phyloP scores from a whole-genome alignment of 2,888 invertebrate genomes.

The Dicranocentrus wangi region DNA sequence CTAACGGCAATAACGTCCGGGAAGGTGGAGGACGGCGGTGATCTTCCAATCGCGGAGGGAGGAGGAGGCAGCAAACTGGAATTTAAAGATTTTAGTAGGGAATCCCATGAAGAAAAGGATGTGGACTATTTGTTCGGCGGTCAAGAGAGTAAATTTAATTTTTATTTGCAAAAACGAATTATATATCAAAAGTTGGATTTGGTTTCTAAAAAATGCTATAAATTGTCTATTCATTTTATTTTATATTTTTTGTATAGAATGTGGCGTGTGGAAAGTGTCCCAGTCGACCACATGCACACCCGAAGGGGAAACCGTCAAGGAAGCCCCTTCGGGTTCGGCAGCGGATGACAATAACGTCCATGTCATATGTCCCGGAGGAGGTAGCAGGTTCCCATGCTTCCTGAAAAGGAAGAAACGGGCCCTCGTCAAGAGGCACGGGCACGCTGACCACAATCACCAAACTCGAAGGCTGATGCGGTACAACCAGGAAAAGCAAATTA shows the following conservation, averaged over 20 bases:
- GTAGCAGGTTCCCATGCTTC: conserved; percentile 6
- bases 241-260: not conserved
- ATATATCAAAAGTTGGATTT: no score
- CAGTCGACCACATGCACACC: not conserved
- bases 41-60: not conserved
- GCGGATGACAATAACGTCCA: not conserved
- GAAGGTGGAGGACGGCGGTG: not conserved
- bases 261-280: conserved; percentile 9
- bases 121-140: no score
- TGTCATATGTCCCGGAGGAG: not conserved
- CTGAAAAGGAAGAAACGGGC: conserved; percentile 3
- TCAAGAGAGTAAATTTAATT: no score
- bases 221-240: no score
- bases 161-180: no score
- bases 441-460: no score
- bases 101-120: no score
- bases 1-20: not conserved
- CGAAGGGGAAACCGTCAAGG: not conserved
- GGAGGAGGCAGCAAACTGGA: not conserved
- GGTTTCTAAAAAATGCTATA: no score
- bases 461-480: no score
- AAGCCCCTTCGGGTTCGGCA: not conserved
- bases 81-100: not conserved
- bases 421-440: not conserved
- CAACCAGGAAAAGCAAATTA: no score